Base-by-base conservation (phyloP, 2,888 invertebrate genomes). In the Steinernema carpocapsae region DNA sequence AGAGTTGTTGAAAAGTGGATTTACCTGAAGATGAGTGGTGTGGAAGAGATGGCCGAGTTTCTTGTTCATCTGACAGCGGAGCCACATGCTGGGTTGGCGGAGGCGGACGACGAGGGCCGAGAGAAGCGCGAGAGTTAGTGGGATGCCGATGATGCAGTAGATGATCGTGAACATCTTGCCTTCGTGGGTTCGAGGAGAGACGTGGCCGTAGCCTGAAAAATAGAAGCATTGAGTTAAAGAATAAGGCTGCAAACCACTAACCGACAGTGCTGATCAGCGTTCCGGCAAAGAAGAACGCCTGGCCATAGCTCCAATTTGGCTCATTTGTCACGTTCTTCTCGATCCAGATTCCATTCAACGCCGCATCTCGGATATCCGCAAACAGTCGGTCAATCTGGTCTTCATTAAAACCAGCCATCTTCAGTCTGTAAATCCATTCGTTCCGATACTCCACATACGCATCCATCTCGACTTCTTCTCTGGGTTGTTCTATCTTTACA, bases 191-290 rank as follows among this genome's bases (percentile, higher is more conserved):
- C 94, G 90, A 0, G 94, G 94, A 0, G 94, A 93, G 72, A 94
- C 93, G 88, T 94, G 93, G 6, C 94, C 94, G 89, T 94, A 95
- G 72, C 94, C 94, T 94, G 89, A 6, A 82, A 77, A 48, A 48
- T 79, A 46, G 29, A 45, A n/a, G n/a, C 22, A 43, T 56, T 48
- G 17, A 43, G 10, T 73, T 45, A 3, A 14, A 17, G 32, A 74
- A 10, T 29, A 12, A 7, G 7, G 37, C 3, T 26, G 24, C 70
- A 42, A 48, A 0, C 4, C 26, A 71, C 81, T 73, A 88, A 93
- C 93, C 93, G 79, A 94, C 94, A 71, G 94, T 94, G n/a, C 94
- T 94, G 77, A 94, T 91, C 10, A 94, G 92, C 0, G 94, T 94
- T 71, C 92, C 92, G 0, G 94, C 92, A 88, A 94, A 94, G 90